Percentiles rank a stretch among this genome's conserved stretches.
Evolutionary conservation across 2,888 invertebrate genomes (phyloP).

Genomic region (Sminthurinus aureus): DNA sequence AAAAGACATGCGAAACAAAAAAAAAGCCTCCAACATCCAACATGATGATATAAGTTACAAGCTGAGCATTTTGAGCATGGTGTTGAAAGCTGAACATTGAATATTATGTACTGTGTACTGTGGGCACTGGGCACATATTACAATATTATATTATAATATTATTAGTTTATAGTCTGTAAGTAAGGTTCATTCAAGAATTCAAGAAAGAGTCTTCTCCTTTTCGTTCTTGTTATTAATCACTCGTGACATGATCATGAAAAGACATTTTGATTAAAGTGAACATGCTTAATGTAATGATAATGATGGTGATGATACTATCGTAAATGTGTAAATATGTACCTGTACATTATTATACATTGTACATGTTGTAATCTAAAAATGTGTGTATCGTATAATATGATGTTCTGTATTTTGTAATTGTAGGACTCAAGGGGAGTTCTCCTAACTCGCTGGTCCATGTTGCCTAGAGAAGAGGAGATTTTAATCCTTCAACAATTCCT

Average conservation of each 20-base stretch:
- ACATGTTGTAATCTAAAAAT: background rate
- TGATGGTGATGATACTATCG: too few relatives aligned
- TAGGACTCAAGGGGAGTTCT: slow-evolving; percentile 83
- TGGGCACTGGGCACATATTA: too few relatives aligned
- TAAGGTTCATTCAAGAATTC: too few relatives aligned
- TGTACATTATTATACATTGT: background rate
- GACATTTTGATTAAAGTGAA: background rate
- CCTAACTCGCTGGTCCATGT: slow-evolving; percentile 88
- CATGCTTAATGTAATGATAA: background rate
- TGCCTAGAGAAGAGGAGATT: slow-evolving; percentile 87
- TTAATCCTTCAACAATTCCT: slow-evolving; percentile 91
- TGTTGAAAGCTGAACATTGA: too few relatives aligned
- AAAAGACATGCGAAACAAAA: background rate
- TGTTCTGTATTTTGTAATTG: slow-evolving; percentile 8
- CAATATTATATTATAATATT: too few relatives aligned
- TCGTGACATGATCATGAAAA: background rate
- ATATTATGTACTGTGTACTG: too few relatives aligned
- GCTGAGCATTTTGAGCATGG: too few relatives aligned
- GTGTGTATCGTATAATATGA: too few relatives aligned
- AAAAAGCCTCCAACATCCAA: too few relatives aligned
- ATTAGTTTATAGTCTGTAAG: too few relatives aligned
- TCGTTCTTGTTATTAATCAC: background rate
- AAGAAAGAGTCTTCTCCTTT: background rate
- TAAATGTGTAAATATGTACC: background rate
- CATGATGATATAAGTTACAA: too few relatives aligned